Base-by-base conservation (phyloP, 2,113 vertebrate genomes). In the Apus apus region DNA sequence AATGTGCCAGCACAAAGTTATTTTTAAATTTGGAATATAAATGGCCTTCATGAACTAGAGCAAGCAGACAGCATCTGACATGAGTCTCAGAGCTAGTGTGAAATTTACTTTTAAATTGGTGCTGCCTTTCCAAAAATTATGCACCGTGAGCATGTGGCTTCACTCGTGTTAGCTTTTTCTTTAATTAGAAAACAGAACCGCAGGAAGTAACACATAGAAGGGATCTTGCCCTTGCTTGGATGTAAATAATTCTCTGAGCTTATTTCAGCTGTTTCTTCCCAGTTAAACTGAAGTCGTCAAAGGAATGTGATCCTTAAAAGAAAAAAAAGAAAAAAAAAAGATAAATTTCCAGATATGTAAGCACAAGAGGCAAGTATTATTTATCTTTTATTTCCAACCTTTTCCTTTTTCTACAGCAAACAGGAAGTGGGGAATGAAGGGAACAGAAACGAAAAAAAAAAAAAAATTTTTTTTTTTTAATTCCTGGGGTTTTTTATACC, bases 41-140 rank as follows among this genome's bases (percentile, higher is more conserved):
- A 98, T 97, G 97, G 96, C 94, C 97, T 97, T 97, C 94, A 93
- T 96, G 97, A 97, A 98, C 94, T 97, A 97, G 97, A 97, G 97
- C 92, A 60, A 97, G 97, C 88, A 94, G 95, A 96, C 96, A 96
- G 94, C 94, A 93, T 96, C 96, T 98, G 94, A 98, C 97, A 98
- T 90, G 95, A 97, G 94, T 97, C 90, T 97, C 94, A 97, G 87
- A 95, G 85, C 95, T 90, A 89, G 97, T 98, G 97, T 97, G 97
- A 98, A 98, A 96, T 97, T 97, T 96, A 83, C 97, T 97, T 97
- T 93, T 96, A 98, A 97, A 97, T 95, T 96, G 94, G 94, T 98
- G 85, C 95, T 97, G 93, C 65, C 96, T 97, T 94, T 91, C 96
- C 94, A 97, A 89, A 98, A 98, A 98, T 98, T 98, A 98, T 97